These are phyloP conservation scores for Drosophila bunnanda DNA, from an alignment of 2,888 invertebrate species.

Conservation along the genomic window DNA sequence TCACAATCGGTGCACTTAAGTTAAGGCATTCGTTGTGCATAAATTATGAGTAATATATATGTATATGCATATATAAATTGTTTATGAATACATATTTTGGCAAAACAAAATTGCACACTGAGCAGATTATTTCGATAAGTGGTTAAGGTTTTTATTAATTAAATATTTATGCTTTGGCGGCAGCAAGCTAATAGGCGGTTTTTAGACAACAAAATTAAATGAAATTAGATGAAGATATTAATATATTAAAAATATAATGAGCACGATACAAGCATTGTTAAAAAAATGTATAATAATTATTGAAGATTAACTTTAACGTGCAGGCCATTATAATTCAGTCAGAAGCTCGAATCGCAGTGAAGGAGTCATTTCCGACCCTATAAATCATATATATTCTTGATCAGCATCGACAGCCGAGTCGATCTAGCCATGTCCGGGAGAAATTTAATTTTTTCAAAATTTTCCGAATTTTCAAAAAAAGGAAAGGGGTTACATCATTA, in stretches of 20 bases:
- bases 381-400: no score
- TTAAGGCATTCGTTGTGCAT: background rate
- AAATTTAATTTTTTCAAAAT: no score
- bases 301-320: no score
- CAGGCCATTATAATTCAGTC: no score
- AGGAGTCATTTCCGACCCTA: no score
- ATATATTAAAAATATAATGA: background rate
- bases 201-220: background rate
- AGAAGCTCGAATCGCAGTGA: no score
- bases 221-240: background rate
- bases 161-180: conserved; percentile 1
- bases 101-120: background rate
- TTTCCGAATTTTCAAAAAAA: no score
- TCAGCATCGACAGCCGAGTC: no score
- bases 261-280: background rate
- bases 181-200: background rate
- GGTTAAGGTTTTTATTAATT: background rate
- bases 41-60: conserved; percentile 16
- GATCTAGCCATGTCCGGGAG: no score
- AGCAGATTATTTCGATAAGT: conserved; percentile 4
- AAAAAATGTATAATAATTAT: no score
- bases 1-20: conserved; percentile 12
- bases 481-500: no score
- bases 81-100: conserved; percentile 3
- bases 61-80: background rate